Conservation (phyloP, 2,888 invertebrate genomes). For the Tinea trinotella region DNA sequence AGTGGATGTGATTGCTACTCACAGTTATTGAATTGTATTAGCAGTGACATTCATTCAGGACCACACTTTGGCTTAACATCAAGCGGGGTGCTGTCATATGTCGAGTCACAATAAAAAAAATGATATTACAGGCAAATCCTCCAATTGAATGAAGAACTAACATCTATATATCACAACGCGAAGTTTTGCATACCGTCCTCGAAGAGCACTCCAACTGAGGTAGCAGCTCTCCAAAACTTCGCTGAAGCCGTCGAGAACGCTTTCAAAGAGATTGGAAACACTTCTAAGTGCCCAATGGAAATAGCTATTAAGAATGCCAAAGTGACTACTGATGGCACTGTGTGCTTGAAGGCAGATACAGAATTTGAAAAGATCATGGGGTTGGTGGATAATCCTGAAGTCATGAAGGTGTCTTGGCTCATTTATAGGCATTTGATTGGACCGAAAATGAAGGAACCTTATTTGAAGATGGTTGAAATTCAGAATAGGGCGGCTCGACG, state of each 20-base stretch:
- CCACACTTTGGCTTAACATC: no score
- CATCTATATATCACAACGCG: conserved; percentile 71
- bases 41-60: no score
- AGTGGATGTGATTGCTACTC: no score
- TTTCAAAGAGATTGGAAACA: conserved; percentile 22
- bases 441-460: conserved; percentile 66
- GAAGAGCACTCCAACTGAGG: conserved; percentile 2
- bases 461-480: conserved; percentile 61
- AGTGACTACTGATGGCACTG: conserved; percentile 18
- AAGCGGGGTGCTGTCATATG: no score
- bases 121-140: conserved; percentile 61
- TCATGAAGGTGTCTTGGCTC: conserved; percentile 76
- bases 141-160: conserved; percentile 62
- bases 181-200: conserved; percentile 64
- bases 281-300: no score
- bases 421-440: conserved; percentile 78
- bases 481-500: conserved; percentile 76
- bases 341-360: conserved; percentile 75
- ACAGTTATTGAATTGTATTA: no score
- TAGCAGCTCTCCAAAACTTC: background rate
- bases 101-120: no score
- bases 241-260: conserved; percentile 29
- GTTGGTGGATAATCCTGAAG: conserved; percentile 49
- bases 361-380: conserved; percentile 75
- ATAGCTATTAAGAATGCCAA: no score